These are phyloP conservation scores for Corythucha ciliata DNA, from an alignment of 2,888 invertebrate species.

Conservation along the genomic window DNA sequence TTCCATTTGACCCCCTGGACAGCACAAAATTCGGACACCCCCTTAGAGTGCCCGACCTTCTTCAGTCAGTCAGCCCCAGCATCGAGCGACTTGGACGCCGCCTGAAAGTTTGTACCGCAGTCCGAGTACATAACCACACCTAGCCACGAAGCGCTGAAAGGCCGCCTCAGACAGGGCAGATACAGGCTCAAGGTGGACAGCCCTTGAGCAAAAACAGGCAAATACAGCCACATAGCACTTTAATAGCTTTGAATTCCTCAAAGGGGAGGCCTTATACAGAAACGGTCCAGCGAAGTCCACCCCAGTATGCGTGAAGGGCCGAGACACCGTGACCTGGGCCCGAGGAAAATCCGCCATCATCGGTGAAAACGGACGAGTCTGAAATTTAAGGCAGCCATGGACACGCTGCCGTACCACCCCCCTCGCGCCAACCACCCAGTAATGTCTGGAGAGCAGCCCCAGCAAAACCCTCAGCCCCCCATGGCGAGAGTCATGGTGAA, in stretches of 20 bases:
- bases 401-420: neutral
- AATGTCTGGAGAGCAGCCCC: neutral
- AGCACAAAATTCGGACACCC: too few species aligned
- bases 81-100: too few species aligned
- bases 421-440: slow-evolving; percentile 8
- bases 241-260: neutral
- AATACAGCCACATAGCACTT: neutral
- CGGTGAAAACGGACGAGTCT: slow-evolving; percentile 4
- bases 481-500: neutral
- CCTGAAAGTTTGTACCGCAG: too few species aligned
- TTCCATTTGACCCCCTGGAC: too few species aligned
- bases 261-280: neutral
- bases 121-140: too few species aligned
- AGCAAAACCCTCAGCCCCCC: neutral
- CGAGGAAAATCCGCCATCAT: neutral
- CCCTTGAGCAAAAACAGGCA: neutral
- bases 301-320: neutral
- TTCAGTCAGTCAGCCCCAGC: too few species aligned
- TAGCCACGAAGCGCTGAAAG: too few species aligned
- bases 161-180: too few species aligned
- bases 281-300: slow-evolving; percentile 11
- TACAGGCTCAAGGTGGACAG: neutral
- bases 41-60: too few species aligned
- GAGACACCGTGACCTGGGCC: neutral
- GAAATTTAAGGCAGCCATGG: neutral